Base-by-base conservation (phyloP, 2,888 invertebrate genomes). In the Polymixis flavicincta region DNA sequence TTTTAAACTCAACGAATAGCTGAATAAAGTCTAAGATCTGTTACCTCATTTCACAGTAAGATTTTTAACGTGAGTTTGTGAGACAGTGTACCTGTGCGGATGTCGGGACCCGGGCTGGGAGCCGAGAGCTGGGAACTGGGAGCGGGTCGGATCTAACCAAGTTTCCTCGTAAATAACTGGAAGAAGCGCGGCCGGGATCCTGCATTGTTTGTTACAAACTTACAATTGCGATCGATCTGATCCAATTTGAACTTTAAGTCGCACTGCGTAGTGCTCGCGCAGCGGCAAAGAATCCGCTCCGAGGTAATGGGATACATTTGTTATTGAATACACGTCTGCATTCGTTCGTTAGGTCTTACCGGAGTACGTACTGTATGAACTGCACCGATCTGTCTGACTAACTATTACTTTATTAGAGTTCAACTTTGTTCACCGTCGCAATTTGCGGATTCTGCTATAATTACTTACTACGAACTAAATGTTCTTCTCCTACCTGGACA, bases 291-390 rank as follows among this genome's bases (percentile, higher is more conserved):
- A 71, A 48, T 60, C 25, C 59, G 74, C 59, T 68, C 45, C 45
- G 37, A 48, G 68, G 72, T 86, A 87, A 87, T 88, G 79, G 82
- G 66, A 82, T 80, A 85, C 77, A 80, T 88, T 87, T 85, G 85
- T 87, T 87, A 87, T 85, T 87, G 88, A 88, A 87, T 87, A 85
- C 85, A 82, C 76, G 78, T 80, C 83, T 86, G 79, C 72, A 84
- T 82, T 87, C 81, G 80, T 85, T 85, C 76, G 80, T 84, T 85
- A 79, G 82, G 67, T 76, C 77, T 81, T 77, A 79, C 76, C 64
- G 68, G 63, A 69, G 64, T 74, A 68, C 66, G 59, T 65, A 71
- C 50, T 42, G 52, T 50, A 32, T n/a, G 64, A 22, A 60, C 55
- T 76, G 80, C 72, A 70, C 72, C 66, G 52, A 42, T 80, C 64